Conservation (phyloP, 2,113 vertebrate species). For the Mustela lutreola region DNA sequence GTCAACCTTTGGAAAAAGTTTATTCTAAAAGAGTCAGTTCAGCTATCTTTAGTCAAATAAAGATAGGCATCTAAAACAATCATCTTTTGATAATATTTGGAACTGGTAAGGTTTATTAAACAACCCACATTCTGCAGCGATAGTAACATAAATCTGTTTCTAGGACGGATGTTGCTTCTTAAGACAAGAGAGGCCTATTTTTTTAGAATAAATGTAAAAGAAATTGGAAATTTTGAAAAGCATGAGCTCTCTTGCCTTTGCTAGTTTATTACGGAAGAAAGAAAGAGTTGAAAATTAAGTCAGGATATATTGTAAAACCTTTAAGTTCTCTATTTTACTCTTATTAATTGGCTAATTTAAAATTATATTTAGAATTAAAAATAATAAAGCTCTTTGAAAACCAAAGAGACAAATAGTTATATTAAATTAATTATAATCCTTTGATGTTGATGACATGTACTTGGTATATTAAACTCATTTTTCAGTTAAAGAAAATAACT, state of each 20-base stretch:
- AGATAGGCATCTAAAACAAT: background rate
- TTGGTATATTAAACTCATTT: conserved; percentile 65
- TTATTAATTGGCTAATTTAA: conserved; percentile 38
- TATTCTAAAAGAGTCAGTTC: background rate
- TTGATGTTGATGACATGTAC: background rate
- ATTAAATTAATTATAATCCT: conserved; percentile 46
- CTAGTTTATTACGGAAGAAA: conserved; percentile 22
- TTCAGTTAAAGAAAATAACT: conserved; percentile 68
- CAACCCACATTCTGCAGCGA: background rate
- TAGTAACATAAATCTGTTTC: background rate
- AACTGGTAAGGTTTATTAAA: conserved; percentile 42
- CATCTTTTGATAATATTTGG: background rate
- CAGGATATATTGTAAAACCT: background rate
- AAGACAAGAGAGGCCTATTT: background rate
- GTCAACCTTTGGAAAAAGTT: background rate
- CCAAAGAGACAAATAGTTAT: conserved; percentile 44
- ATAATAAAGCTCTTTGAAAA: background rate
- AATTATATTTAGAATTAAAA: conserved; percentile 57
- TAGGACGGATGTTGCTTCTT: background rate
- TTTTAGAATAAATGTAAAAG: background rate
- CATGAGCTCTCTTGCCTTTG: background rate
- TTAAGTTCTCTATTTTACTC: background rate
- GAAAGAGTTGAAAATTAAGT: conserved; percentile 13
- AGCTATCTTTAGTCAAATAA: background rate
- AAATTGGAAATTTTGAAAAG: conserved; percentile 25